Base-by-base conservation (phyloP, 2,797 vertebrate species). In the Gambusia yucatana region DNA sequence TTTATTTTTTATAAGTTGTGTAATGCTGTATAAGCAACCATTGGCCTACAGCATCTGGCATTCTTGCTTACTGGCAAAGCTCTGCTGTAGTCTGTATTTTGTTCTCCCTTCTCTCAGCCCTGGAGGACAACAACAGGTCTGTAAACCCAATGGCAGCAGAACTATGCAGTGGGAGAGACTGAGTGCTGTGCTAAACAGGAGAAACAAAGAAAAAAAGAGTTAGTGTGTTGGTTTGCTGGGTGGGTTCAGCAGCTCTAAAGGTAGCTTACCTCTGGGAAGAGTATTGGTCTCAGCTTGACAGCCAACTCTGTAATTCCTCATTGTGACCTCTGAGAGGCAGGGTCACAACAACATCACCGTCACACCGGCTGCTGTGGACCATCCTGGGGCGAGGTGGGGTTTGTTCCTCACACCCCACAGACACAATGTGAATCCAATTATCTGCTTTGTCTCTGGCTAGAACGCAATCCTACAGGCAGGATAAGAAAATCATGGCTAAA, bases 261-360 rank as follows among this genome's bases (percentile, higher is more conserved):
- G 84, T 73, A 85, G 76, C 67, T 89, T 63, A 87, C 91, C 91
- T 93, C 90, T 85, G 81, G 92, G 91, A 79, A 86, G 80, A 91
- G 89, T 89, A 76, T 81, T 80, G 75, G 91, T 86, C 93, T 91
- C 87, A 91, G 91, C 88, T 92, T 93, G 89, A 92, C 91, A 93
- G 87, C 82, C 78, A 81, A 87, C 90, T 84, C 87, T 84, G 85
- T 92, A 92, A 94, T 93, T 92, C 88, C 84, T 88, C 83, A 82
- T 73, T 55, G 75, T 91, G 92, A 94, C 91, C 93, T 84, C 88
- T 86, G 88, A 90, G 87, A 91, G 81, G 87, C 84, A 63, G 91
- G 94, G 93, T 93, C 92, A 93, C 83, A 76, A 86, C 91, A 90
- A 89, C 83, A 91, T 92, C 91, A 91, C 83, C 89, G 89, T 88